Base-by-base conservation (phyloP, 2,888 invertebrate species). In the Euzophera pinguis region DNA sequence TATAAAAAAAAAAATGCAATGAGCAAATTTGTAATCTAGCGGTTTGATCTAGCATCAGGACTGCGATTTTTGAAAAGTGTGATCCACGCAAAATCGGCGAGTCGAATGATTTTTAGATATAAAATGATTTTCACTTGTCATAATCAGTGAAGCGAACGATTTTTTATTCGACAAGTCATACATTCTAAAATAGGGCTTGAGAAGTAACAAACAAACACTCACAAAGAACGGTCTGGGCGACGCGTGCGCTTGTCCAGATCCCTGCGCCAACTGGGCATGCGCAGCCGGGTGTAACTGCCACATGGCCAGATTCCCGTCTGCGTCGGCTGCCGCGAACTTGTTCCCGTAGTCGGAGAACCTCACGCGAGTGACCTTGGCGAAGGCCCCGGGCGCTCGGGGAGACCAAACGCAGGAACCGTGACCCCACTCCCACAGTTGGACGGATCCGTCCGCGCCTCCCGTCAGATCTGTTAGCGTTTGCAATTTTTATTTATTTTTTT, bases 361-460 rank as follows among this genome's bases (percentile, higher is more conserved):
- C n/a, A 98, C 97, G 60, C 98, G 93, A 1, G 98, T 98, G 54
- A 99, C 99, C 88, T 97, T 97, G 32, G 97, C 97, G 83, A 96
- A 98, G 4, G 98, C 98, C 32, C 98, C 98, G 0, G 98, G 94
- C n/a, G 97, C 95, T 37, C 98, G 92, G 0, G 98, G 98, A 16
- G 95, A 94, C 71, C 97, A 96, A 10, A 98, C 96, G 38, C 97
- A 95, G 57, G 96, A 95, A 48, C 94, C 93, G 84, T 98, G 98
- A 6, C 97, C 98, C 99, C 99, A 99, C 89, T 99, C 99, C 98
- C 99, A 98, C 60, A 99, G 92, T 64, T 96, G 95, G 0, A 99
- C 98, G 0, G 98, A 98, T 7, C 99, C 98, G 88, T 99, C 99
- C 76, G 97, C 97, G 9, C 97, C 96, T 53, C 99, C 99, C 41